Percentiles rank a stretch among this genome's conserved stretches.
Conservation (phyloP, 2,113 vertebrate genomes). For the Microtus montanus region DNA sequence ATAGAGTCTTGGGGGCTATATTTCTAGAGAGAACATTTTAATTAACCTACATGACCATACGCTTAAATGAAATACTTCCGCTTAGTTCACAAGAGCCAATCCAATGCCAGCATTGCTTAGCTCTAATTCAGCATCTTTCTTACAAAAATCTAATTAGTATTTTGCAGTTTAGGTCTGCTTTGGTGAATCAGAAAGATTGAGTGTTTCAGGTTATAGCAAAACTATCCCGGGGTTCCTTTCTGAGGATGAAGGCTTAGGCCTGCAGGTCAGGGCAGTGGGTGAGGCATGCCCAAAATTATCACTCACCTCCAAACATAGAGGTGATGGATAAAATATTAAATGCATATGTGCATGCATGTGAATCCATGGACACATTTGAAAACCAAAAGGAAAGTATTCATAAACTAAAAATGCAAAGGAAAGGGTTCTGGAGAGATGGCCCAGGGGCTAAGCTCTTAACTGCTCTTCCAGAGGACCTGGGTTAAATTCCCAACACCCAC, state of each 20-base stretch:
- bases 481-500: not conserved
- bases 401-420: not conserved
- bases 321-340: not conserved
- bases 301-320: not conserved
- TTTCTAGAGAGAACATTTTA: conserved; percentile 76
- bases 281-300: not conserved
- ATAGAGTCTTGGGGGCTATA: conserved; percentile 62
- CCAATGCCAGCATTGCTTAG: conserved; percentile 14
- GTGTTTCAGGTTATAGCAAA: conserved; percentile 50
- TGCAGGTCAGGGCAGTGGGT: not conserved
- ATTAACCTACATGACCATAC: conserved; percentile 77
- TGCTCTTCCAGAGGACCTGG: not conserved
- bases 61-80: conserved; percentile 71
- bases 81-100: conserved; percentile 71
- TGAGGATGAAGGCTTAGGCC: not conserved
- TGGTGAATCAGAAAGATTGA: conserved; percentile 38
- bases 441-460: not conserved
- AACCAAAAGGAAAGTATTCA: not conserved
- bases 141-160: conserved; percentile 65
- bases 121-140: conserved; percentile 66
- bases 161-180: conserved; percentile 55
- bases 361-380: not conserved
- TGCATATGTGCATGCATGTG: not conserved
- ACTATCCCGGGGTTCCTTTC: conserved; percentile 1
- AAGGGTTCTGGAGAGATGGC: not conserved